Evolutionary conservation across 2,113 vertebrate species (phyloP).

Genomic region (Neotoma lepida): DNA sequence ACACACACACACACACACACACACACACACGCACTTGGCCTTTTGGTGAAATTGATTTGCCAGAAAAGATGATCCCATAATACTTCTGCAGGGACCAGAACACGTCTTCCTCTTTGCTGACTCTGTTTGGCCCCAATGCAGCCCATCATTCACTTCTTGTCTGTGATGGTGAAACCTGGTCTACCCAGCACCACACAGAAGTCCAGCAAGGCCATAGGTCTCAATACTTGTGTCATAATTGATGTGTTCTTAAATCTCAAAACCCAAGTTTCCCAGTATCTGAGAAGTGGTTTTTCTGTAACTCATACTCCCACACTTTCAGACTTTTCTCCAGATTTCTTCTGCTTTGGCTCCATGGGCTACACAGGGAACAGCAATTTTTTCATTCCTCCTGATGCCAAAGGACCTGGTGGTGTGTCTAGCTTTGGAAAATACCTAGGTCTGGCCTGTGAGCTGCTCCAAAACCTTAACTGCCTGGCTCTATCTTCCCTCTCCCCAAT

Average conservation of each 20-base stretch:
- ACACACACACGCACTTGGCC: not conserved
- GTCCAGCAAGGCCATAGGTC: not conserved
- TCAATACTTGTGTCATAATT: not conserved
- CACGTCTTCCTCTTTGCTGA: not conserved
- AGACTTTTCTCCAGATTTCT: not conserved
- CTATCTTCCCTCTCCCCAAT: not conserved
- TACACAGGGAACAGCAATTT: not conserved
- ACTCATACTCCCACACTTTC: not conserved
- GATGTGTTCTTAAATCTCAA: not conserved
- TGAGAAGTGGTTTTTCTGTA: not conserved
- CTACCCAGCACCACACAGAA: not conserved
- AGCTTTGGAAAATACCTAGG: not conserved
- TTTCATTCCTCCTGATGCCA: not conserved
- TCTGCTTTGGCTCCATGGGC: not conserved
- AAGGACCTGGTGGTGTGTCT: not conserved
- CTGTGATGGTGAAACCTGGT: not conserved
- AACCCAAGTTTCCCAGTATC: not conserved
- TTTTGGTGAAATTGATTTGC: not conserved
- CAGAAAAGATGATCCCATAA: not conserved
- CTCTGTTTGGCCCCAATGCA: not conserved
- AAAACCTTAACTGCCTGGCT: not conserved
- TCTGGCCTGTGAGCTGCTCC: not conserved
- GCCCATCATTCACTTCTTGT: not conserved
- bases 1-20: not conserved
- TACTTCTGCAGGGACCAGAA: not conserved